Base-by-base conservation (phyloP, 2,113 vertebrate species). In the Lucifuga dentata region DNA sequence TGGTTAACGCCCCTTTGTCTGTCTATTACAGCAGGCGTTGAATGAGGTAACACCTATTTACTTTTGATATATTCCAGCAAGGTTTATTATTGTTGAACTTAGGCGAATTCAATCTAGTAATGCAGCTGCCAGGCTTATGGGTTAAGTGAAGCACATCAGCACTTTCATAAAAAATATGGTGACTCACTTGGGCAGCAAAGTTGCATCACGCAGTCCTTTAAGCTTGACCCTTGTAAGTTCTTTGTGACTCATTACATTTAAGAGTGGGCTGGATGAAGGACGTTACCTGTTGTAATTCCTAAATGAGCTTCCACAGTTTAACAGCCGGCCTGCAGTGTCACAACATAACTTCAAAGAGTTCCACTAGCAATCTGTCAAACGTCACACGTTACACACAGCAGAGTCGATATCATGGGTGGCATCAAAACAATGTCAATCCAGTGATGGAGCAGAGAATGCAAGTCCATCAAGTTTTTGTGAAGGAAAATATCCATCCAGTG, bases 241-340 rank as follows among this genome's bases (percentile, higher is more conserved):
- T 39, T 29, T 68, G 43, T 32, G 38, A 52, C 67, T 75, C 39
- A 16, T 15, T 56, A 59, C 35, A 29, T 72, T 59, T 72, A 24
- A 64, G 44, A 6, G 58, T 78, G 62, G 48, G 26, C 3, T 29
- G 26, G 26, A 29, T 50, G 62, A 63, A 45, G 51, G 57, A 60
- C 50, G 74, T 57, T 73, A 79, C 81, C 72, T 66, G 83, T 66
- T 87, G 85, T 59, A 64, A 79, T 79, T 87, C 82, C 82, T 73
- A 76, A 86, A 82, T 68, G 64, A 84, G 81, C 65, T 24, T 74
- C 56, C 29, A 53, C 81, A 67, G 67, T 66, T 55, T 83, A 84
- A 78, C 73, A 13, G 48, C 16, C 6, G 1, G 69, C 77, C 86
- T 71, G 63, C 69, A 69, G 32, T 83, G 65, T 71, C 58, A 81